A percentile compares a stretch with the other conserved stretches of the same genome.
phyloP scores from a whole-genome alignment of 1,140 invertebrate species.

The Scaptomyza graminum region DNA sequence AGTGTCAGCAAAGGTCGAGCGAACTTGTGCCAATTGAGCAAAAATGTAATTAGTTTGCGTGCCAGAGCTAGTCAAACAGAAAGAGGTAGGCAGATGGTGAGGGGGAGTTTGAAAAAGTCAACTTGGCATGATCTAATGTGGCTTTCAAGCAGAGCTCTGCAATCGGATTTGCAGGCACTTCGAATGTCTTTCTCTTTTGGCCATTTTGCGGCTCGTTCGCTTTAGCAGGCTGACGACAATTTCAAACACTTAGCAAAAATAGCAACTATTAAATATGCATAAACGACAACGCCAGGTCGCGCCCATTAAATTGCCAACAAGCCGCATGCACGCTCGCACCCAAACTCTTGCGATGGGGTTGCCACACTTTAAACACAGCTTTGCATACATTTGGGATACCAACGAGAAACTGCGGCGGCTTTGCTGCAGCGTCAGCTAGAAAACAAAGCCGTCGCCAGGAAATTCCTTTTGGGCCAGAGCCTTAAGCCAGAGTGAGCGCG shows the following conservation, averaged over 20 bases:
- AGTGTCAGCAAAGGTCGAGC: constrained; percentile 61
- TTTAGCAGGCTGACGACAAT: constrained; percentile 49
- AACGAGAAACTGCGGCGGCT: constrained; percentile 23
- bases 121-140: constrained; percentile 37
- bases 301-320: constrained; percentile 74
- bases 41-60: constrained; percentile 73
- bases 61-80: constrained; percentile 10
- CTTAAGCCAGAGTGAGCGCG: constrained; percentile 75
- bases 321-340: constrained; percentile 26
- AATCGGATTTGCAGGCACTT: constrained; percentile 49
- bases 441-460: constrained; percentile 76
- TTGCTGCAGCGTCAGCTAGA: constrained; percentile 78
- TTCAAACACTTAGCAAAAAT: constrained; percentile 79
- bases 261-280: constrained; percentile 83
- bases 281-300: constrained; percentile 67
- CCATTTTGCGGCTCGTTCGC: constrained; percentile 24
- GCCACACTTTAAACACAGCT: constrained; percentile 77
- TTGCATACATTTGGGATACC: constrained; percentile 69
- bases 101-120: not conserved
- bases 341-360: constrained; percentile 20
- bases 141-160: constrained; percentile 27
- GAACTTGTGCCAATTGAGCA: constrained; percentile 59
- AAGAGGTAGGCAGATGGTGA: not conserved
- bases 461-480: constrained; percentile 73
- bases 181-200: constrained; percentile 25